These are phyloP conservation scores for Machaerirhynchus nigripectus DNA, from an alignment of 2,113 vertebrate genomes.

Conservation along the genomic window DNA sequence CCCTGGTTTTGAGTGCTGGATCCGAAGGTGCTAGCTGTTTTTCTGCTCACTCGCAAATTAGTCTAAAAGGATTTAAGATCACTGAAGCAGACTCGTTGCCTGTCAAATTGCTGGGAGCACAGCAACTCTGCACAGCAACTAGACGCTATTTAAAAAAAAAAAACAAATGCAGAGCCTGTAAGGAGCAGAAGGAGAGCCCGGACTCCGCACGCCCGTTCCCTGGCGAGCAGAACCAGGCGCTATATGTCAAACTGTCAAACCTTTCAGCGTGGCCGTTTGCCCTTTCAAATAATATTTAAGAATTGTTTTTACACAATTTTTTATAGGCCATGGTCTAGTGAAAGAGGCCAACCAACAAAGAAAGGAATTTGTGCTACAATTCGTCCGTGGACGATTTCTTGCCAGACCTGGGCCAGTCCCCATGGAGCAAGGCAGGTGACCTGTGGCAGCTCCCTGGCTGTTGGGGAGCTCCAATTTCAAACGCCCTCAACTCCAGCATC, in stretches of 20 bases:
- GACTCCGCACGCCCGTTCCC: conserved; percentile 51
- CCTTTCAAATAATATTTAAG: conserved; percentile 84
- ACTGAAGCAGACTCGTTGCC: conserved; percentile 78
- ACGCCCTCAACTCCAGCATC: conserved; percentile 80
- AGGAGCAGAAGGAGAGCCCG: conserved; percentile 62
- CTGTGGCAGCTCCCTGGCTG: conserved; percentile 84
- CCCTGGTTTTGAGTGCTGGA: conserved; percentile 45
- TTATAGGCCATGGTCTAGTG: conserved; percentile 81
- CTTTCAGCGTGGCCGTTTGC: conserved; percentile 77
- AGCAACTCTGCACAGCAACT: conserved; percentile 66
- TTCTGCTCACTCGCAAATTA: conserved; percentile 86
- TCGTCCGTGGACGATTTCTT: conserved; percentile 78
- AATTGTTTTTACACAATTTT: conserved; percentile 86
- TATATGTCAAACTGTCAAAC: conserved; percentile 81
- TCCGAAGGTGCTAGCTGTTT: conserved; percentile 83
- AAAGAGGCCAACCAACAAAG: conserved; percentile 77
- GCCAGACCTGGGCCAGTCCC: conserved; percentile 75
- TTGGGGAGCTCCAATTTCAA: conserved; percentile 84
- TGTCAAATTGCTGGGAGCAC: conserved; percentile 69
- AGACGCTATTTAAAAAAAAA: conserved; percentile 61
- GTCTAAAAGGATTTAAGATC: conserved; percentile 79
- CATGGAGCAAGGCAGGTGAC: conserved; percentile 80
- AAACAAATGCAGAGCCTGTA: conserved; percentile 36
- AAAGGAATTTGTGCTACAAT: conserved; percentile 81
- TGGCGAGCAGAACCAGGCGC: conserved; percentile 73